Base-by-base conservation (phyloP, 35 echinoderm and acorn worm species). In the Eucidaris tribuloides region DNA sequence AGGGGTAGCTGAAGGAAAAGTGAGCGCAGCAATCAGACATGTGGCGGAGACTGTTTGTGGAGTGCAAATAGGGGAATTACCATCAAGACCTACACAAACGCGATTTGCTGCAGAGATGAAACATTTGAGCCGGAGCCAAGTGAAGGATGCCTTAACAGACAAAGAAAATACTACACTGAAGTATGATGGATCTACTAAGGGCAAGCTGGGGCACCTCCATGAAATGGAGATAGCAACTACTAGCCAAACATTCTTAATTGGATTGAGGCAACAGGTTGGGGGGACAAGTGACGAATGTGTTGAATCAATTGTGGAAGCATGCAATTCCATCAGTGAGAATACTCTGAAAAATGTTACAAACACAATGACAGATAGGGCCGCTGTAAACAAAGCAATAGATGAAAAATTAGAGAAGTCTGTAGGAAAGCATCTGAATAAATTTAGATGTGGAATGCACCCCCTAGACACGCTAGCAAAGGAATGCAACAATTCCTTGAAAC, bases 151-250 rank as follows among this genome's bases (percentile, higher is more conserved):
- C n/a, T n/a, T n/a, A n/a, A n/a, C n/a, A n/a, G n/a, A n/a, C n/a
- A n/a, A n/a, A n/a, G n/a, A n/a, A n/a, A n/a, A n/a, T n/a, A n/a
- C 41, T 2, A 68, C 63, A 6, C 3, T 68, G 7, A 68, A 68
- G 41, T 68, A 68, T 68, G 63, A 68, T 68, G 63, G 63, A 31
- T 36, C 63, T 36, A 68, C 63, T 9, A 68, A 68, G 27, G 41
- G n/a, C n/a, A 13, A 2, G 63, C 31, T 3, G 2, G 27, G 2
- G 31, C 34, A 11, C 24, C n/a, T 68, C 2, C 31, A 36, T 30
- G 63, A 68, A 31, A 38, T 68, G 7, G 13, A 68, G 41, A 2
- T 68, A 30, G 11, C 63, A 29, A 29, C 6, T 4, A 30, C 5
- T 28, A 38, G 11, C n/a, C n/a, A n/a, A n/a, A n/a, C n/a, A n/a